phyloP scores from a whole-genome alignment of 2,888 invertebrate genomes.

The Dendrolimus pini region DNA sequence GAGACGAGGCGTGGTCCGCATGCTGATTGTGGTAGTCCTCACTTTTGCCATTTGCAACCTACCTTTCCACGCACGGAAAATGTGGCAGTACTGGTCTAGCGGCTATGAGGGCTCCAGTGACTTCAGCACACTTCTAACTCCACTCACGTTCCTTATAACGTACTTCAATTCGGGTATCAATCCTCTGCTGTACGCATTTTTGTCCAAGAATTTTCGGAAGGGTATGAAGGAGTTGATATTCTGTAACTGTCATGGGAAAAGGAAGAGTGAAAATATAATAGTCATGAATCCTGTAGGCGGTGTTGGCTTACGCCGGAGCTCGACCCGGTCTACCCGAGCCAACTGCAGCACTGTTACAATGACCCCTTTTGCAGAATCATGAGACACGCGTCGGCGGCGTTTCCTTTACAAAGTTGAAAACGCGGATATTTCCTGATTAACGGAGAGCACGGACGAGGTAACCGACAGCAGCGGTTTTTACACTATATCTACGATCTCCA shows the following conservation, averaged over 20 bases:
- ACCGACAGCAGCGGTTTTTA: constrained; percentile 65
- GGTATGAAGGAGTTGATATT: constrained; percentile 89
- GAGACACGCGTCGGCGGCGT: constrained; percentile 60
- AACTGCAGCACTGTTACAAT: constrained; percentile 74
- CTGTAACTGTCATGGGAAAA: constrained; percentile 69
- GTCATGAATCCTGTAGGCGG: constrained; percentile 63
- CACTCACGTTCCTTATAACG: constrained; percentile 89
- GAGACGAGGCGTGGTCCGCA: constrained; percentile 89
- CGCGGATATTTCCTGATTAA: constrained; percentile 68
- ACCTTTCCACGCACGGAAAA: constrained; percentile 91
- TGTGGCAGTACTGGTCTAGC: constrained; percentile 90
- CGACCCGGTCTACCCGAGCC: constrained; percentile 70
- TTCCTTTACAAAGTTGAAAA: constrained; percentile 61
- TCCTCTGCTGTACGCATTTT: constrained; percentile 92
- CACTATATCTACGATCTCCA: constrained; percentile 58
- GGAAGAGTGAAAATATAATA: constrained; percentile 60
- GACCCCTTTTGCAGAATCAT: constrained; percentile 69
- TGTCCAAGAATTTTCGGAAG: constrained; percentile 87
- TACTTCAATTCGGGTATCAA: constrained; percentile 95
- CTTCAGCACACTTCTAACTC: constrained; percentile 87
- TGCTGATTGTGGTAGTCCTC: constrained; percentile 91
- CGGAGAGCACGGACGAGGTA: constrained; percentile 68
- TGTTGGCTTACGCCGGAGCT: constrained; percentile 57
- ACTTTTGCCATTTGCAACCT: constrained; percentile 93
- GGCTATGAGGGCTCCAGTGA: constrained; percentile 83